Evolutionary conservation across 1,140 invertebrate genomes (phyloP), one percentile per base, ranked within the genome.

Genomic region (Melipona quadrifasciata): DNA sequence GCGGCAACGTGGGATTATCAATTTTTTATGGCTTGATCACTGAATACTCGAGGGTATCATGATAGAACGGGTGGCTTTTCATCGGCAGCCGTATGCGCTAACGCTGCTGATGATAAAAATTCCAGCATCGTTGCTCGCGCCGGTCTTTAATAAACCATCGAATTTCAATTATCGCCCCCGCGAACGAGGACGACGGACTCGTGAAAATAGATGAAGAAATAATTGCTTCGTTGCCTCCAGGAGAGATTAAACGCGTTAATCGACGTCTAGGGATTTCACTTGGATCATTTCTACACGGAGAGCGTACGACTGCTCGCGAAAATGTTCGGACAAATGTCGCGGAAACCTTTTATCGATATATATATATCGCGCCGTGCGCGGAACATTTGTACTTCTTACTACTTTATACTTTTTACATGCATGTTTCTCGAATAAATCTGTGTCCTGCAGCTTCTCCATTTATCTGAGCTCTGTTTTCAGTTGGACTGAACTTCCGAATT

Each of bases 81-180:
- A 47, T 1, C 24, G 14, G 14, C 14, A 11, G 4, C 21, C 11
- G 8, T 61, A 34, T 24, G 31, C 47, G 24, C 21, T 19, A 78
- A 58, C 34, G 11, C 70, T 21, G 11, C 34, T 76, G 55, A 58
- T 76, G 55, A 70, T 77, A 77, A 83, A 83, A 83, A 77, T 82
- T 82, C 81, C 17, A 34, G 17, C 73, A 6, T 27, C 70, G 70
- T 39, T 51, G 65, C 65, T 67, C 17, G 17, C 24, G 19, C 34
- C n/a, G 5, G 4, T 39, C n/a, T 76, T 39, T 24, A 19, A 53
- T 27, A 10, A 39, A 27, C 27, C 61, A 76, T 82, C 80, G 81
- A 77, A 70, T 83, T 78, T 83, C 81, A 77, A 83, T 83, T 77
- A 83, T 1, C 57, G 10, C n/a, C 34, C n/a, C 21, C 12, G 21